Evolutionary conservation across 2,888 invertebrate species (phyloP), one percentile per base, ranked within the genome.

Genomic region (Cyclophora albipunctata): DNA sequence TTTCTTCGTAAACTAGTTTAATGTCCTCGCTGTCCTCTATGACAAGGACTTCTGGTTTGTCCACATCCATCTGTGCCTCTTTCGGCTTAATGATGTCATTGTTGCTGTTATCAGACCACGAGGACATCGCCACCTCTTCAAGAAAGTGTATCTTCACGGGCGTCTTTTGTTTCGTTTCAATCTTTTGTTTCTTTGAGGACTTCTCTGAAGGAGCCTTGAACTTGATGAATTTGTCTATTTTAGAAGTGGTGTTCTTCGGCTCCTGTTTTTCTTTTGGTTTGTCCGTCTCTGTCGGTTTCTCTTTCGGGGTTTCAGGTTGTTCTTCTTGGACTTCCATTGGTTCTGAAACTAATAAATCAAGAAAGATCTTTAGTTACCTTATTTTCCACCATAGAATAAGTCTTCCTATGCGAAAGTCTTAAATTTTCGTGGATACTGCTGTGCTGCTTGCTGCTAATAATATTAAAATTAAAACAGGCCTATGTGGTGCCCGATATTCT

Each of bases 1-100:
- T 90, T 41, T 92, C 92, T 48, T 90, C 91, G 47, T 91, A 91
- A 4, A 92, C 84, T 40, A 92, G 72, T 59, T 91, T 88, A 34
- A 92, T 90, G 62, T 92, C 91, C 65, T 91, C 90, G 5, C 91
- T 87, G 48, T 88, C 89, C 54, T 90, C 60, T 33, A 61, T 61
- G 3, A 59, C 20, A 48, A 53, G 41, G 33, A 64, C 49, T 2
- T 57, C 54, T 3, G 55, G 45, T 41, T 62, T 56, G 7, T 58
- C 52, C 44, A 71, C 67, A 0, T 86, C 88, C 51, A 91, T 91
- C 47, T 86, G 89, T 2, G 90, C 78, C 48, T 91, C 69, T 46
- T 71, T 74, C 0, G 75, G 75, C 44, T 77, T 77, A 1, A 82
- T 75, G 2, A 84, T 71, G 4, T 84, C 87, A 45, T 63, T 83